Conservation (phyloP, 2,113 vertebrate genomes). For the Melanostigma gelatinosum region DNA sequence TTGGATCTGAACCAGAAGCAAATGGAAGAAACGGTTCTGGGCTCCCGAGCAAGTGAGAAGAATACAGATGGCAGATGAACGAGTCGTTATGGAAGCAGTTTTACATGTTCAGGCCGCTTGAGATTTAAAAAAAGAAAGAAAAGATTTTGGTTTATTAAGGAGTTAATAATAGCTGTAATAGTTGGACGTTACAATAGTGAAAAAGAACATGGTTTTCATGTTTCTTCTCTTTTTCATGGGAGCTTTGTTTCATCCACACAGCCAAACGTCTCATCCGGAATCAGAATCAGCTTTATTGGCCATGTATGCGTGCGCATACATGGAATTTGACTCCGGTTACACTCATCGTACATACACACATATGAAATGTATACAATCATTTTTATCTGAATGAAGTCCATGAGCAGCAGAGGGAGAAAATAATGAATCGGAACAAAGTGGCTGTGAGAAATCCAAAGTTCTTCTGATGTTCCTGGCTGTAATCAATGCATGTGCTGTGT, state of each 20-base stretch:
- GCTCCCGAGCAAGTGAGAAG: slow-evolving; percentile 11
- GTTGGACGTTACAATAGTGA: background rate
- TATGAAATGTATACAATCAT: background rate
- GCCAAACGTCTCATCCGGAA: background rate
- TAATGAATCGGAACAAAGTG: slow-evolving; percentile 40
- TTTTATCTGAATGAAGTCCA: slow-evolving; percentile 17
- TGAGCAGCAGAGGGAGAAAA: slow-evolving; percentile 3
- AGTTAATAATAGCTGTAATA: background rate
- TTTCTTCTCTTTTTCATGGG: background rate
- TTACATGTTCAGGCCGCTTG: background rate
- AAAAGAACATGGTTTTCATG: background rate
- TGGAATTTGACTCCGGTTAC: too few species aligned
- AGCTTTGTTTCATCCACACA: background rate
- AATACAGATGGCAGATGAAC: slow-evolving; percentile 32
- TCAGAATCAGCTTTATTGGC: too few species aligned
- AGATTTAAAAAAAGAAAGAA: background rate
- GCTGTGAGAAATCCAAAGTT: slow-evolving; percentile 15
- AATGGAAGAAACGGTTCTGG: slow-evolving; percentile 7
- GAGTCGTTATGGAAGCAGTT: background rate
- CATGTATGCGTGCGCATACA: too few species aligned
- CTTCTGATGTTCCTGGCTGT: slow-evolving; percentile 24
- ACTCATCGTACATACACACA: too few species aligned
- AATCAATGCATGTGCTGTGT: slow-evolving; percentile 4
- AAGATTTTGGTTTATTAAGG: background rate
- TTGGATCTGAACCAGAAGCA: slow-evolving; percentile 17